These are phyloP conservation scores for Oreochromis tanganicae DNA, from an alignment of 2,113 vertebrate species.

Conservation along the genomic window DNA sequence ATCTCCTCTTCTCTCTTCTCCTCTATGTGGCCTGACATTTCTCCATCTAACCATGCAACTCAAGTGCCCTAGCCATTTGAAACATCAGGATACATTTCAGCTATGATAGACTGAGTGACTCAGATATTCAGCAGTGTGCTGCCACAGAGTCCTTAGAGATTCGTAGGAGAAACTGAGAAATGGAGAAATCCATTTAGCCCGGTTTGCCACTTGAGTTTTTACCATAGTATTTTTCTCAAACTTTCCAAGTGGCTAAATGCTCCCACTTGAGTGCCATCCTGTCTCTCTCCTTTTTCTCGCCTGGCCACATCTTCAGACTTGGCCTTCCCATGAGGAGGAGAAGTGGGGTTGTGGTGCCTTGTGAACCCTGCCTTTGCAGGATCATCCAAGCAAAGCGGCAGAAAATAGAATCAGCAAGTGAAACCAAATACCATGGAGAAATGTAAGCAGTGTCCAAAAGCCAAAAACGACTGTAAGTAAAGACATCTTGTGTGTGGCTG, in stretches of 20 bases:
- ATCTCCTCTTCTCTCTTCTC: constrained; percentile 2
- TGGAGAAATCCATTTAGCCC: constrained; percentile 55
- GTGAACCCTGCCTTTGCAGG: constrained; percentile 1
- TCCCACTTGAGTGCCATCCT: constrained; percentile 41
- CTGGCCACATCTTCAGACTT: constrained; percentile 2
- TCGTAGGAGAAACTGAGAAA: constrained; percentile 51
- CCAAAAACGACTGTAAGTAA: background rate
- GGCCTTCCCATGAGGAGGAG: constrained; percentile 12
- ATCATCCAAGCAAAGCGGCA: constrained; percentile 14
- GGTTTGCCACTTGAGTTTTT: constrained; percentile 46
- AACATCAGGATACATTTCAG: constrained; percentile 61
- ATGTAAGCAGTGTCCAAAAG: background rate
- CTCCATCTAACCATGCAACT: constrained; percentile 39
- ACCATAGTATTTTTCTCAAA: constrained; percentile 29
- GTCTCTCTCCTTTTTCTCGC: background rate
- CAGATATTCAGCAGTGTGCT: constrained; percentile 45
- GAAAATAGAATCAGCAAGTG: constrained; percentile 25
- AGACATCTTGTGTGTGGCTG: background rate
- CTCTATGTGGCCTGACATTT: constrained; percentile 35
- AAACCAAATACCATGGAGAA: background rate
- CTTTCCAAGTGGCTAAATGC: constrained; percentile 58
- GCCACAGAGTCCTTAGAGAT: constrained; percentile 60
- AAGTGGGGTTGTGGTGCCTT: background rate
- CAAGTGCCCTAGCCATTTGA: constrained; percentile 47
- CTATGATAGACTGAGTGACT: constrained; percentile 51